Evolutionary conservation across 64 coral and sea anemone species (phyloP).

Genomic region (Porites lutea): DNA sequence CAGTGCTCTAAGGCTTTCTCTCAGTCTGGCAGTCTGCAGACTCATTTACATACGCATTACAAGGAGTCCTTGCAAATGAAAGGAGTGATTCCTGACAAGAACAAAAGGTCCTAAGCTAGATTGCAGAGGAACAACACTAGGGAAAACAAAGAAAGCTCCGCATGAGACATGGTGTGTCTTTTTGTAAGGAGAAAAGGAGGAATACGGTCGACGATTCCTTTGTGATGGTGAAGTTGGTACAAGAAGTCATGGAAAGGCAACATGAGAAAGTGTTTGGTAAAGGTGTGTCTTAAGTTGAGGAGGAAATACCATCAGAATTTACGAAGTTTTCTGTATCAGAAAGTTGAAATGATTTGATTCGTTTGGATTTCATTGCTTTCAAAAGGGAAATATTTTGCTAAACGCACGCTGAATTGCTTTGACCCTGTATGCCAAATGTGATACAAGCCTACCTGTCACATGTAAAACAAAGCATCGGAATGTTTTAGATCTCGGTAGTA

Average conservation of each 20-base stretch:
- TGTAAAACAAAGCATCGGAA: no score
- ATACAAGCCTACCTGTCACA: no score
- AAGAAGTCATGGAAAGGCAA: not conserved
- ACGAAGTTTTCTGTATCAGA: not conserved
- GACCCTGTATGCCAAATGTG: no score
- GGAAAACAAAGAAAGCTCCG: not conserved
- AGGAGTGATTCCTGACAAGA: constrained; percentile 82
- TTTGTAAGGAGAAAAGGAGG: no score
- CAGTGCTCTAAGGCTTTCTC: constrained; percentile 98
- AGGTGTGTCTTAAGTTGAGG: not conserved
- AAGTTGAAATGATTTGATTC: not conserved
- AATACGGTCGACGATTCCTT: no score
- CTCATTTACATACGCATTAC: constrained; percentile 97
- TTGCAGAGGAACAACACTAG: no score
- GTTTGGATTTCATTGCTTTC: not conserved
- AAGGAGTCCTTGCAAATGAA: constrained; percentile 93
- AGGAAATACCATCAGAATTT: not conserved
- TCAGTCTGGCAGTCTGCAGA: constrained; percentile 94
- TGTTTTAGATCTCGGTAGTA: no score
- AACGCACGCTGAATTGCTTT: not conserved
- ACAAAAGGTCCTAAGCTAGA: constrained; percentile 24
- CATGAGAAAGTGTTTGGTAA: not conserved
- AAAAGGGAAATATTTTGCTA: not conserved
- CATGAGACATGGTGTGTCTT: not conserved
- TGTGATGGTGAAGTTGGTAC: no score